A percentile compares a stretch with the other conserved stretches of the same genome.
These are phyloP conservation scores for Amphiprion percula DNA, from an alignment of 2,113 vertebrate genomes.

Conservation along the genomic window DNA sequence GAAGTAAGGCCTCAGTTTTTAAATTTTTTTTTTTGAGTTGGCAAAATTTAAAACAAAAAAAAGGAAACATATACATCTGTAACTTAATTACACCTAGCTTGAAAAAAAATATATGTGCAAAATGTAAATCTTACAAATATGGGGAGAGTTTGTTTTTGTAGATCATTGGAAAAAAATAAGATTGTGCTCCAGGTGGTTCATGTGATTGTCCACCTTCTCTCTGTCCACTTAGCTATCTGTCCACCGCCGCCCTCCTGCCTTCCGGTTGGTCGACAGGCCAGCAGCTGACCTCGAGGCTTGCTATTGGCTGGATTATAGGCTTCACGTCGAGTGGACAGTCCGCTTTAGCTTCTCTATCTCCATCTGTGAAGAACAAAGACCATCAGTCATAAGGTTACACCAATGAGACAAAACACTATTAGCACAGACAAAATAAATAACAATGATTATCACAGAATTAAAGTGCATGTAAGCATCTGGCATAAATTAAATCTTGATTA, in stretches of 20 bases:
- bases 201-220: constrained; percentile 30
- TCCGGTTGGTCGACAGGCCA: constrained; percentile 39
- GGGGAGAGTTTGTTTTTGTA: constrained; percentile 76
- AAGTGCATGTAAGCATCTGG: too few relatives aligned
- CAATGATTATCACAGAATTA: too few relatives aligned
- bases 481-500: too few relatives aligned
- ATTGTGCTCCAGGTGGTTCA: constrained; percentile 57
- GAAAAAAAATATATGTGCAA: constrained; percentile 85
- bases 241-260: constrained; percentile 13
- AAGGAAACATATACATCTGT: constrained; percentile 77
- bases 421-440: too few relatives aligned
- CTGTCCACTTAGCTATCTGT: background rate
- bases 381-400: background rate
- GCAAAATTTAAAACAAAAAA: constrained; percentile 80
- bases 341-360: constrained; percentile 96
- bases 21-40: constrained; percentile 84
- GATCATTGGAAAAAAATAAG: constrained; percentile 44
- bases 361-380: constrained; percentile 81
- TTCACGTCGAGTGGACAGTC: constrained; percentile 88
- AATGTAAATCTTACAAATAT: constrained; percentile 82
- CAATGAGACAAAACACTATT: too few relatives aligned
- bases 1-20: constrained; percentile 91
- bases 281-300: constrained; percentile 52
- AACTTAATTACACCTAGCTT: constrained; percentile 79
- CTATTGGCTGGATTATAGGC: constrained; percentile 3